These are phyloP conservation scores for Schizopygopsis malacanthus DNA, from an alignment of 2,797 vertebrate species.

Conservation along the genomic window DNA sequence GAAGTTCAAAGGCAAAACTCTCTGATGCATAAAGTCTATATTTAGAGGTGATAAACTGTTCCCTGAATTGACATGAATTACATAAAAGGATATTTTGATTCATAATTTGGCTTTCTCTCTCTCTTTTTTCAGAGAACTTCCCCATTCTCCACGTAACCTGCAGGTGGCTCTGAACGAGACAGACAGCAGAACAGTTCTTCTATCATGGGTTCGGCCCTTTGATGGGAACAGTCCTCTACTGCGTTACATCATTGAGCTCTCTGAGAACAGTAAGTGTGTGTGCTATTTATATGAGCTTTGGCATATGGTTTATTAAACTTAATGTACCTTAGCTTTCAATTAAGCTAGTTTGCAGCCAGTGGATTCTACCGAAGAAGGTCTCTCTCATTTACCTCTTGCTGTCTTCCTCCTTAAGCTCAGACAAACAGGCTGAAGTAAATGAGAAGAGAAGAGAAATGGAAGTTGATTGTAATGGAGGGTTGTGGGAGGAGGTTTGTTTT, in stretches of 20 bases:
- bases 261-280: constrained; percentile 90
- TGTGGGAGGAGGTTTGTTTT: constrained; percentile 43
- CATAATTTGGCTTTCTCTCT: constrained; percentile 32
- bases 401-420: constrained; percentile 27
- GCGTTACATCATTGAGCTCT: constrained; percentile 92
- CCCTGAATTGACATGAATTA: no score
- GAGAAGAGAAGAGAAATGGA: constrained; percentile 24
- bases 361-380: neutral
- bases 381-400: constrained; percentile 35
- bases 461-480: constrained; percentile 37
- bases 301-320: constrained; percentile 43
- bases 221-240: constrained; percentile 95
- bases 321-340: constrained; percentile 44
- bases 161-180: constrained; percentile 84
- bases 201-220: constrained; percentile 94
- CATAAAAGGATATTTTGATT: neutral
- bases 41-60: neutral
- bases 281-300: constrained; percentile 22
- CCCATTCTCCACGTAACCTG: constrained; percentile 92
- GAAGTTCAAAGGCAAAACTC: neutral
- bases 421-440: constrained; percentile 10
- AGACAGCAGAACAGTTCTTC: constrained; percentile 82
- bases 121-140: constrained; percentile 83
- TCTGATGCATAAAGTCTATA: neutral
- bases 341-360: constrained; percentile 24